A percentile compares a stretch with the other conserved stretches of the same genome.
phyloP scores from a whole-genome alignment of 2,888 invertebrate genomes.

The Crossocerus cetratus region DNA sequence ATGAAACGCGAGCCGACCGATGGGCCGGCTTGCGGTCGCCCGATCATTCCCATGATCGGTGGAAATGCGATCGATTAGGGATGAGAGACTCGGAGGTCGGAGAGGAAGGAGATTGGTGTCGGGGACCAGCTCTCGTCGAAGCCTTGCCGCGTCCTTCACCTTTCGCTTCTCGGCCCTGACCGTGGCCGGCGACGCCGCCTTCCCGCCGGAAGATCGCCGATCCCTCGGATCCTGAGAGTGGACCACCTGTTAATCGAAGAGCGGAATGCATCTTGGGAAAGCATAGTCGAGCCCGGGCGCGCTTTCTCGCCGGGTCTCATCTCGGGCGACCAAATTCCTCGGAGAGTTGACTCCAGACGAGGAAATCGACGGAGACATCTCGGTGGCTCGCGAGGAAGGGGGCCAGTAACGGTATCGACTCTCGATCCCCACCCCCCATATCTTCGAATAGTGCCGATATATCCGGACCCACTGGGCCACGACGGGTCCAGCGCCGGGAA shows the following conservation, averaged over 20 bases:
- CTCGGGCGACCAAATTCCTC: background rate
- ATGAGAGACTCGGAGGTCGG: too few species aligned
- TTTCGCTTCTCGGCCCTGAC: background rate
- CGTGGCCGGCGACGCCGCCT: background rate
- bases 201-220: background rate
- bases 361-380: conserved; percentile 18
- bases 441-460: conserved; percentile 13
- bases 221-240: background rate
- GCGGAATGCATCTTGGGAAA: background rate
- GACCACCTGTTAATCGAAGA: background rate
- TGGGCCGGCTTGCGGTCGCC: background rate
- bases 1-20: background rate
- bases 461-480: background rate
- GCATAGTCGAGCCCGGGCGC: background rate
- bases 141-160: conserved; percentile 5
- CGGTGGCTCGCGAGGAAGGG: conserved; percentile 9
- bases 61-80: too few species aligned
- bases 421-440: conserved; percentile 19
- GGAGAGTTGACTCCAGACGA: background rate
- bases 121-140: background rate
- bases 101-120: background rate
- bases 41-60: too few species aligned
- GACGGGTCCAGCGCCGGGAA: background rate
- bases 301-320: background rate
- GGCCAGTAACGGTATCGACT: conserved; percentile 34